These are phyloP conservation scores for Chelonia mydas DNA, from an alignment of 2,797 vertebrate species.

Conservation along the genomic window DNA sequence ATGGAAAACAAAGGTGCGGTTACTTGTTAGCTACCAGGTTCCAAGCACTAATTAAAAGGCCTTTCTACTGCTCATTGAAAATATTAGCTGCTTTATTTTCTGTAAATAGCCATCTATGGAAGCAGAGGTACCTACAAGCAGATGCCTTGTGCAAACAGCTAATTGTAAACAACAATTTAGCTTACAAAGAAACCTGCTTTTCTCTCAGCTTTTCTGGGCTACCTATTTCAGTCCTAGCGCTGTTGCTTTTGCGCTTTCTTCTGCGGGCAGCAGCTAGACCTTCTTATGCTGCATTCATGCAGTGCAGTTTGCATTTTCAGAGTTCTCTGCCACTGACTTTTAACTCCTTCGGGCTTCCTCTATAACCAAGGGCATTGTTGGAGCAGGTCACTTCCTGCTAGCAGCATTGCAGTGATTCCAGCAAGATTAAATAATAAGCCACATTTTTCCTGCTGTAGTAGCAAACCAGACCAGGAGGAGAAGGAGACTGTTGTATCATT, in stretches of 20 bases:
- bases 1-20: constrained; percentile 49
- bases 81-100: neutral
- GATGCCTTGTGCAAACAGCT: rapidly evolving
- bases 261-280: neutral
- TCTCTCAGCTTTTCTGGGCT: neutral
- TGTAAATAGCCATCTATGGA: rapidly evolving
- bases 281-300: neutral
- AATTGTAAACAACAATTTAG: neutral
- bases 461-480: neutral
- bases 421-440: neutral
- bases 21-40: constrained; percentile 39
- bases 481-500: neutral
- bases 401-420: neutral
- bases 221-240: neutral
- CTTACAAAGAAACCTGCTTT: neutral
- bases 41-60: constrained; percentile 64
- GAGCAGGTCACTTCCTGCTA: neutral
- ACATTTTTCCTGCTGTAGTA: neutral
- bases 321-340: neutral
- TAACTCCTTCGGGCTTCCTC: neutral
- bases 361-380: neutral
- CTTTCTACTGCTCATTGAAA: constrained; percentile 2
- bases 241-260: neutral
- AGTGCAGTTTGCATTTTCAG: neutral
- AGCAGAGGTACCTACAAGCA: neutral